A percentile compares a stretch with the other conserved stretches of the same genome.
Evolutionary conservation across 2,113 vertebrate genomes (phyloP).

Genomic region (Phocoena sinus): DNA sequence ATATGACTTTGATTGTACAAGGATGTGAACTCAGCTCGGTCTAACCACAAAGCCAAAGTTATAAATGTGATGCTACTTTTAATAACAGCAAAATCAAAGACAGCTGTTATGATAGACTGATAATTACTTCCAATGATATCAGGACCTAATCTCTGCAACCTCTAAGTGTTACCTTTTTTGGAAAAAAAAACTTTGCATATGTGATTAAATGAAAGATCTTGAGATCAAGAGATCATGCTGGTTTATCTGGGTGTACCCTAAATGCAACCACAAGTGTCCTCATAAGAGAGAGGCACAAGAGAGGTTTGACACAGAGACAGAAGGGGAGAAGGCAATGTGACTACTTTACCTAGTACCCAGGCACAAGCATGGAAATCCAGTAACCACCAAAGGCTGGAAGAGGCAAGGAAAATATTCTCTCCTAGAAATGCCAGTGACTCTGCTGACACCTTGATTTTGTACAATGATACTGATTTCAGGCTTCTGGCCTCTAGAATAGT

Average conservation of each 20-base stretch:
- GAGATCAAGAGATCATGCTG: neutral
- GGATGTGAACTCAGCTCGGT: neutral
- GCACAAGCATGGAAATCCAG: neutral
- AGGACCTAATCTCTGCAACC: neutral
- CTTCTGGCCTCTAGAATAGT: neutral
- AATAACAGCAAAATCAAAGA: neutral
- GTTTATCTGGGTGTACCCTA: neutral
- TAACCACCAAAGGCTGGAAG: neutral
- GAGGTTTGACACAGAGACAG: neutral
- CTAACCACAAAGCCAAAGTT: neutral
- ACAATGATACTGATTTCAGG: neutral
- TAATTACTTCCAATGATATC: neutral
- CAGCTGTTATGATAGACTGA: neutral
- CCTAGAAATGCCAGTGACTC: fast-evolving
- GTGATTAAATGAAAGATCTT: neutral
- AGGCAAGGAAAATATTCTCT: neutral
- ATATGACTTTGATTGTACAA: neutral
- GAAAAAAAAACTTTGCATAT: neutral
- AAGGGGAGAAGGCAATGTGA: neutral
- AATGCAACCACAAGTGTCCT: neutral
- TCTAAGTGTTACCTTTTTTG: neutral
- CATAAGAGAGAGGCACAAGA: neutral
- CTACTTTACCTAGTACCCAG: neutral
- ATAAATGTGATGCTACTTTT: neutral
- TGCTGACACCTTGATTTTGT: neutral